Base-by-base conservation (phyloP, 2,113 vertebrate genomes). In the Protobothrops flavoviridis region DNA sequence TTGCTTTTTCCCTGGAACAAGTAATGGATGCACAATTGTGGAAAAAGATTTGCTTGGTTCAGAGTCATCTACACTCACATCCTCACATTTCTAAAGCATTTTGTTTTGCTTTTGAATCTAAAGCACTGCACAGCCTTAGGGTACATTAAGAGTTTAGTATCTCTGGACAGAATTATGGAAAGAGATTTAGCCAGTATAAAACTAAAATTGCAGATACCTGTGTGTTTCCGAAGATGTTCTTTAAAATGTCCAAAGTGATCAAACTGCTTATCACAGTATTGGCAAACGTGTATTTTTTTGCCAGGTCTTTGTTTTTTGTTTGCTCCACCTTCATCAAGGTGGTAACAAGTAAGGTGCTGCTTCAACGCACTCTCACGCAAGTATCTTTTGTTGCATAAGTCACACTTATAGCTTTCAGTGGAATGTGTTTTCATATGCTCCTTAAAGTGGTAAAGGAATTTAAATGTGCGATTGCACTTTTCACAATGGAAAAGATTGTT, bases 241-340 rank as follows among this genome's bases (percentile, higher is more conserved):
- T 99, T 99, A 97, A 99, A 99, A 96, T 99, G 99, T 12, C 99
- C 99, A 24, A 99, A 99, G 95, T 99, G 99, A 94, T 99, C 99
- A 96, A 99, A 99, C 95, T 99, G 98, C 96, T 99, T 99, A 50
- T 99, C 98, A 94, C 99, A 99, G 96, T 99, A 99, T 96, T 99
- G 99, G 97, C 99, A 99, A 91, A 99, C 95, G 17, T 99, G 99
- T 95, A 99, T 98, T 97, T 99, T 99, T 97, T 99, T 99, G 96
- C 98, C 98, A 91, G 98, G 98, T 94, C 98, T 99, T 96, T 99
- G 99, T 95, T 98, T 98, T 95, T 97, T 98, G 93, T 97, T 98
- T 69, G 98, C 98, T 93, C 98, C 98, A 69, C 98, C 98, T 94
- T 99, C 99, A 69, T 99, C 99, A 21, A 98, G 98, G 95, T 99